Percentiles rank a stretch among this genome's conserved stretches.
phyloP scores from a whole-genome alignment of 2,113 vertebrate species.

The Pogona vitticeps region DNA sequence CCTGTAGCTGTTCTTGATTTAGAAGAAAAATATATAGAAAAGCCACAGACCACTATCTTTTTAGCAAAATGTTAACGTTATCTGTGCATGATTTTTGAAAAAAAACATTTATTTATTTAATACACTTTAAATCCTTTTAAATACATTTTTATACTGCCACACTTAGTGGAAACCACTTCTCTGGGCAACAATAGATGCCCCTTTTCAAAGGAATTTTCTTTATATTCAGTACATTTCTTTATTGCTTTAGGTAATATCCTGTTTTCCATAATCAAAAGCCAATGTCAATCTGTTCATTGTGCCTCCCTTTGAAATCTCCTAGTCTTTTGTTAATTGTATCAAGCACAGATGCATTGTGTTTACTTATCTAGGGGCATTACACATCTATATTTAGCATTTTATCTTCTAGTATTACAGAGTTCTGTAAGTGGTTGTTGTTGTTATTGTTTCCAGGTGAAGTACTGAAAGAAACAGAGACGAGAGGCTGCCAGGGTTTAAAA shows the following conservation, averaged over 20 bases:
- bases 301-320: neutral
- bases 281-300: neutral
- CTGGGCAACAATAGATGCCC: too few species aligned
- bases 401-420: neutral
- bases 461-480: neutral
- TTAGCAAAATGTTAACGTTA: neutral
- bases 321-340: slow-evolving; percentile 36
- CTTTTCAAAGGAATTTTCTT: too few species aligned
- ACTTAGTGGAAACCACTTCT: too few species aligned
- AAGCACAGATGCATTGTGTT: neutral
- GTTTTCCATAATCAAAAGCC: neutral
- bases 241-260: neutral
- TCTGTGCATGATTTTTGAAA: neutral
- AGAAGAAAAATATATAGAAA: neutral
- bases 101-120: neutral
- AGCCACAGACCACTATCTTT: neutral
- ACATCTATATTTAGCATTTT: neutral
- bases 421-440: neutral
- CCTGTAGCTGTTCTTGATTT: neutral
- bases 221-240: too few species aligned
- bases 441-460: neutral
- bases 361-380: slow-evolving; percentile 33
- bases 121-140: too few species aligned
- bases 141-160: too few species aligned
- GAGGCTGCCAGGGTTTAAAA: slow-evolving; percentile 2